Base-by-base conservation (phyloP, 2,797 vertebrate genomes). In the Danio jaintianensis region DNA sequence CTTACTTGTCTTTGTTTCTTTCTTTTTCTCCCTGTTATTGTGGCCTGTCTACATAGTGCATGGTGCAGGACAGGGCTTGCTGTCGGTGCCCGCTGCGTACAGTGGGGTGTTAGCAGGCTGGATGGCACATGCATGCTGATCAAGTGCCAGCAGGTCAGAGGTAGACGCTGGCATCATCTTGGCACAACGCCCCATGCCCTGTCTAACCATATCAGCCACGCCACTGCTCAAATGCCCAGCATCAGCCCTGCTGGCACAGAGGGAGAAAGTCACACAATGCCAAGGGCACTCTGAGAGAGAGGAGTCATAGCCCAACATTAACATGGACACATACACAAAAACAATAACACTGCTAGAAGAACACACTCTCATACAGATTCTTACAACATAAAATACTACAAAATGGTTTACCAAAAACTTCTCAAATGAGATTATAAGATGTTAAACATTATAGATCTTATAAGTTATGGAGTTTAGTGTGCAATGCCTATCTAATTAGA, bases 121-220 rank as follows among this genome's bases (percentile, higher is more conserved):
- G 62, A 84, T 85, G 85, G 87, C 84, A 82, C 80, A 59, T 80
- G 81, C 42, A 20, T 80, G 82, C 75, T 73, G 81, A 52, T 67
- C 71, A 50, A 67, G 81, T 85, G 84, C 82, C 84, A 87, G 82
- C 82, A 69, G 86, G 84, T 87, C 82, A 78, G 80, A 85, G 80
- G 82, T 82, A 80, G 74, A 71, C 20, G 71, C 38, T 88, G 88
- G 87, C 86, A 84, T 61, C 22, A 78, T 69, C 64, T 87, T 86
- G 87, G 88, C 81, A 80, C 11, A 2, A 7, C 84, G 83, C 87
- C 83, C 75, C 85, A 84, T 7, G 82, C 85, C 86, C 83, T 91
- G 89, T 91, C 90, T 87, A 86, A 89, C 77, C 87, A 86, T 86
- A 91, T 92, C 87, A 91, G 85, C 62, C 84, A 83, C 67, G 72